Conservation (phyloP, 2,113 vertebrate species). For the Podiceps cristatus region DNA sequence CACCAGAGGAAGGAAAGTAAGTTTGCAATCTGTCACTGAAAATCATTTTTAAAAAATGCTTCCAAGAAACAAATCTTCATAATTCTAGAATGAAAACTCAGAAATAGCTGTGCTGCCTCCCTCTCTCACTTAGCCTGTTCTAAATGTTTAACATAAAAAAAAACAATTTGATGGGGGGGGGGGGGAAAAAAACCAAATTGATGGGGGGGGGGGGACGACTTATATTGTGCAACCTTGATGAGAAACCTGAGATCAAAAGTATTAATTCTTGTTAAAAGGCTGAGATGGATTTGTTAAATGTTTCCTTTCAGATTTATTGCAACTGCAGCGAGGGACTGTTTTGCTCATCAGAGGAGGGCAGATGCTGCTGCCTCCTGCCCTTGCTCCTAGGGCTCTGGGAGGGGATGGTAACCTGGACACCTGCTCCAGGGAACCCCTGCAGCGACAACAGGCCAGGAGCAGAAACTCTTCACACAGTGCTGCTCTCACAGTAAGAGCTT, state of each 20-base stretch:
- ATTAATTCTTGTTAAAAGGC: not conserved
- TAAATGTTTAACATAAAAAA: not conserved
- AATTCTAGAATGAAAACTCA: not conserved
- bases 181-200: not conserved
- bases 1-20: not conserved
- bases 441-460: not conserved
- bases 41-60: not conserved
- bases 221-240: not conserved
- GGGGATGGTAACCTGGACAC: slow-evolving; percentile 21
- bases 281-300: not conserved
- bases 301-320: not conserved
- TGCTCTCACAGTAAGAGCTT: not conserved
- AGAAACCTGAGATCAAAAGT: not conserved
- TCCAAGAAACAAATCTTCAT: slow-evolving; percentile 19
- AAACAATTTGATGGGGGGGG: not conserved
- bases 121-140: not conserved
- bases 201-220: rapidly evolving
- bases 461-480: not conserved
- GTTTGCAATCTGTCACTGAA: slow-evolving; percentile 5
- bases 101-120: not conserved
- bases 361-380: not conserved
- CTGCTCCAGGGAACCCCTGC: slow-evolving; percentile 26
- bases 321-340: not conserved
- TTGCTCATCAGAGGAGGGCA: not conserved
- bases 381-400: not conserved